Evolutionary conservation across 1,140 invertebrate species (phyloP).

Genomic region (Eueides isabella): DNA sequence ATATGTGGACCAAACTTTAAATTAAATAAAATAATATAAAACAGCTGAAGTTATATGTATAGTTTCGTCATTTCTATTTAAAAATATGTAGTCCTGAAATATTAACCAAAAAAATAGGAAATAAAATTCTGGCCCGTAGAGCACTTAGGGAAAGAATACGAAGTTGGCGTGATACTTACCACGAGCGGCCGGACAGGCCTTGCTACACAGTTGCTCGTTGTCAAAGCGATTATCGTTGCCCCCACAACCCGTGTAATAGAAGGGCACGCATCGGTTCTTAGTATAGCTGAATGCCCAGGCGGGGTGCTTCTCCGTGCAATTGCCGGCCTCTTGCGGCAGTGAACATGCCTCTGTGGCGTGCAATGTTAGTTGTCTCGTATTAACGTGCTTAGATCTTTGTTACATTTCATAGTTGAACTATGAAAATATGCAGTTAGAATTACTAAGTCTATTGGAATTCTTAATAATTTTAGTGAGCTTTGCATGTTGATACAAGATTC

Average conservation of each 20-base stretch:
- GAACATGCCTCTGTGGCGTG: constrained; percentile 88
- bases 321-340: constrained; percentile 89
- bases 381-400: background rate
- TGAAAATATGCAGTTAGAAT: background rate
- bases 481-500: constrained; percentile 1
- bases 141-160: background rate
- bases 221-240: constrained; percentile 95
- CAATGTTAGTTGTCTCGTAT: constrained; percentile 40
- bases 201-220: constrained; percentile 89
- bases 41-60: too few relatives aligned
- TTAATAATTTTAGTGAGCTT: background rate
- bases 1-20: too few relatives aligned
- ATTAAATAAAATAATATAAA: too few relatives aligned
- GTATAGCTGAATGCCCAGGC: constrained; percentile 93
- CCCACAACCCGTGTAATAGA: constrained; percentile 96
- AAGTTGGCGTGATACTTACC: constrained; percentile 82
- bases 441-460: background rate
- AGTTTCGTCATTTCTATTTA: background rate
- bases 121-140: background rate
- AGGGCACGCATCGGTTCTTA: constrained; percentile 95
- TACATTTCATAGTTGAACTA: background rate
- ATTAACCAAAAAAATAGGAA: background rate
- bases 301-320: constrained; percentile 89
- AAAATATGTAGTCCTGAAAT: background rate
- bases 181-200: constrained; percentile 89